A percentile compares a stretch with the other conserved stretches of the same genome.
These are phyloP conservation scores for Siniperca obscura DNA, from an alignment of 2,797 vertebrate genomes.

Conservation along the genomic window DNA sequence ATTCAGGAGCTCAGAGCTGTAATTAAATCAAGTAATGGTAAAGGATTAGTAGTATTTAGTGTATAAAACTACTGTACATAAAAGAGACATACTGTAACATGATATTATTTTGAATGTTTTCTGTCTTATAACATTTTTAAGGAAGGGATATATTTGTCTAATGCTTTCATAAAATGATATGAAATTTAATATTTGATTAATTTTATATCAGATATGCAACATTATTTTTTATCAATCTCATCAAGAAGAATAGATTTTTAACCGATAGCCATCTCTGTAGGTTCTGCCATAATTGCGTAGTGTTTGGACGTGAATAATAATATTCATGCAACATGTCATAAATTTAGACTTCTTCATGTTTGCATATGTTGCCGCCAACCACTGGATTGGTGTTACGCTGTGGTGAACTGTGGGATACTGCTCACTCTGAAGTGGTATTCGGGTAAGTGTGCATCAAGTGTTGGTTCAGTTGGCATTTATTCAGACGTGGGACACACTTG, in stretches of 20 bases:
- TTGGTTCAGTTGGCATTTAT: not conserved
- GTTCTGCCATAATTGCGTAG: not conserved
- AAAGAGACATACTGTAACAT: not conserved
- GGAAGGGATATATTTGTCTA: not conserved
- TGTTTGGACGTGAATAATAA: not conserved
- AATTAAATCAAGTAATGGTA: constrained; percentile 5
- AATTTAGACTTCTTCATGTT: not conserved
- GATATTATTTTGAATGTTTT: not conserved
- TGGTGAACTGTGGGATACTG: not conserved
- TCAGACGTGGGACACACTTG: not conserved
- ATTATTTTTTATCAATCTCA: not conserved
- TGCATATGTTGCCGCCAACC: not conserved
- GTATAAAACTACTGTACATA: not conserved
- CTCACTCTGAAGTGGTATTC: too few relatives aligned
- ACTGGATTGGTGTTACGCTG: not conserved
- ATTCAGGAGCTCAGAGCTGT: constrained; percentile 15
- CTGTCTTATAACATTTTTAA: not conserved
- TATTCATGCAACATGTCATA: not conserved
- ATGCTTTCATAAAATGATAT: not conserved
- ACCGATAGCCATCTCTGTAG: not conserved
- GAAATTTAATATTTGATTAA: not conserved
- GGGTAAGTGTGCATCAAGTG: not conserved
- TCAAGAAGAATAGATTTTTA: not conserved
- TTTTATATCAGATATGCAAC: not conserved
- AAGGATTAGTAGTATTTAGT: too few relatives aligned